Evolutionary conservation across 2,888 invertebrate genomes (phyloP), one percentile per base, ranked within the genome.

Genomic region (Cephus spinipes): DNA sequence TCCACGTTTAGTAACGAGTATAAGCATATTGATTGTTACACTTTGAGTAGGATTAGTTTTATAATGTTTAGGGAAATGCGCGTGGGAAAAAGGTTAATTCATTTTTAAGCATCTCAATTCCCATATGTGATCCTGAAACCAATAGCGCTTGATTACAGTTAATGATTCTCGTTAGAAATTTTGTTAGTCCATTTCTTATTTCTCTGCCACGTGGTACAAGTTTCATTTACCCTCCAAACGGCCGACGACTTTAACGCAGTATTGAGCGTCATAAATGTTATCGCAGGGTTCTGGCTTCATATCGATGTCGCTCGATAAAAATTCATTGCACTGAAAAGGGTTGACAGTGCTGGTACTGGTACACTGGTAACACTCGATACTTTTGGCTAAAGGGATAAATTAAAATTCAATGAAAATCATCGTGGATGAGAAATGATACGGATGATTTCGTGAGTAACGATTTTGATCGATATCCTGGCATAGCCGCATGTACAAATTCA

Each of bases 231-330:
- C 97, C 96, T 97, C 97, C 87, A 94, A 97, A 89, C 98, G 94
- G 83, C 98, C 98, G 80, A 97, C 96, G 88, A 97, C 97, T 93
- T 99, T 99, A 85, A 99, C 94, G 92, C 99, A 99, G 92, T 95
- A 98, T 87, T 95, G 94, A 30, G 98, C 98, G 83, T 94, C 95
- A 90, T 96, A 97, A 80, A 98, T 96, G 79, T 94, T 93, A 83
- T 95, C 94, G 92, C 98, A 98, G 86, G 95, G 93, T 85, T 93
- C 93, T 76, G 95, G 95, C 87, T 92, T 89, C 85, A 97, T 93
- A 88, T 95, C 94, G 86, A 93, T 92, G 87, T 94, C 94, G 85
- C 92, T 93, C 79, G 94, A 93, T 89, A 97, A 93, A 93, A 94
- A 95, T 90, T 97, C 96, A 90, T 96, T 95, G 92, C 98, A 98